Evolutionary conservation across 1,140 invertebrate genomes (phyloP), one percentile per base, ranked within the genome.

Genomic region (Gryon sp.): DNA sequence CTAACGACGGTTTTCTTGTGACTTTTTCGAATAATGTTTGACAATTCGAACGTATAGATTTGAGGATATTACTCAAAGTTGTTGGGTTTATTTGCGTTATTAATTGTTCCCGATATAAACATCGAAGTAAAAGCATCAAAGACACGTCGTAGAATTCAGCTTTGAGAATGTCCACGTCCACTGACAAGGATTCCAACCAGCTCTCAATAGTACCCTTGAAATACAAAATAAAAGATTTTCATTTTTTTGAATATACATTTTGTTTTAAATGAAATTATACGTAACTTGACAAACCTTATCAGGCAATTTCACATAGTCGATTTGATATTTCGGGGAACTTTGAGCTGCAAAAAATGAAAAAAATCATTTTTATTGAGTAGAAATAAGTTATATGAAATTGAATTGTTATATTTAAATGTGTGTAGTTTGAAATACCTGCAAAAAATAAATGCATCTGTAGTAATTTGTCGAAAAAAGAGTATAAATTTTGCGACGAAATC

Each of bases 1-100:
- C 86, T 28, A 87, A 79, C 9, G 46, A 57, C 28, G 66, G 78
- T 11, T 45, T 69, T 32, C 46, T 76, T 1, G 84, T 52, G n/a
- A 87, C 32, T 78, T 84, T 86, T 74, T 76, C 82, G 11, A 87
- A 45, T 8, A 85, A 53, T 4, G 36, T 32, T 16, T 22, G 32
- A 2, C 65, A 34, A 55, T 53, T 75, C 0, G 50, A 65, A 4
- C 38, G 32, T 9, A 83, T 59, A n/a, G n/a, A n/a, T n/a, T n/a
- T n/a, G n/a, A n/a, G n/a, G n/a, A n/a, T n/a, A n/a, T n/a, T n/a
- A n/a, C n/a, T n/a, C n/a, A n/a, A n/a, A n/a, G n/a, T n/a, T n/a
- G n/a, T n/a, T n/a, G n/a, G n/a, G n/a, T n/a, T n/a, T n/a, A 16
- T 22, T 11, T 57, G 38, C 5, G 11, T 11, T 19, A 14, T 26